Conservation (phyloP, 2,888 invertebrate genomes). For the Calameuta filiformis region DNA sequence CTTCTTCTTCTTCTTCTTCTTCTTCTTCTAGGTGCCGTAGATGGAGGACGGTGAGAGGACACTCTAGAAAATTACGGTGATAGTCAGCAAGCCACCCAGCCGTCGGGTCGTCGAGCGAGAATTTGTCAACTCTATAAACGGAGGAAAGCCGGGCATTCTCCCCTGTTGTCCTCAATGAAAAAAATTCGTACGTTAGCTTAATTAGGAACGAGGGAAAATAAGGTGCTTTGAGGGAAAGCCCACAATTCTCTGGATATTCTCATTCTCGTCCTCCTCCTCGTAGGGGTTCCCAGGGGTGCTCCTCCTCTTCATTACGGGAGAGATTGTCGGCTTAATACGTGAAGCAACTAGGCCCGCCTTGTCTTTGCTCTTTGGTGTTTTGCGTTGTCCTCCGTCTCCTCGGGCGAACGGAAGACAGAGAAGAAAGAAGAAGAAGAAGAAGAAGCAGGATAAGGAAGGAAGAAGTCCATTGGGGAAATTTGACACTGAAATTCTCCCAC, state of each 20-base stretch:
- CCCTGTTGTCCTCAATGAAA: neutral
- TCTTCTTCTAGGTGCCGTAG: neutral
- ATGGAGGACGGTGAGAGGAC: neutral
- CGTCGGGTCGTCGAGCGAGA: neutral
- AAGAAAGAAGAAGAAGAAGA: neutral
- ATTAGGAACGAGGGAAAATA: neutral
- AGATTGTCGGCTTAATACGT: neutral
- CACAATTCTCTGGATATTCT: neutral
- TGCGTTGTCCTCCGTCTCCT: neutral
- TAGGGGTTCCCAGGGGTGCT: neutral
- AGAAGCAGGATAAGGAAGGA: neutral
- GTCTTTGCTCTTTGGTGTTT: neutral
- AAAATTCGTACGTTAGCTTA: neutral
- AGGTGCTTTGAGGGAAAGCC: neutral
- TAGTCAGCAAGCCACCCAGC: neutral
- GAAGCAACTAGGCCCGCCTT: neutral
- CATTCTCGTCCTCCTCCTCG: neutral
- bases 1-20: neutral
- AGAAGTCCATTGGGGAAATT: constrained; percentile 1
- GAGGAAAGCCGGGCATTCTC: neutral
- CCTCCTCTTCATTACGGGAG: neutral
- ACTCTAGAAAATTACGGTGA: neutral
- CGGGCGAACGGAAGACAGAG: neutral
- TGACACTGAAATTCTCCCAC: constrained; percentile 4
- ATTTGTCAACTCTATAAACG: neutral